Base-by-base conservation (phyloP, 2,113 vertebrate species). In the Chaetodon trifascialis region DNA sequence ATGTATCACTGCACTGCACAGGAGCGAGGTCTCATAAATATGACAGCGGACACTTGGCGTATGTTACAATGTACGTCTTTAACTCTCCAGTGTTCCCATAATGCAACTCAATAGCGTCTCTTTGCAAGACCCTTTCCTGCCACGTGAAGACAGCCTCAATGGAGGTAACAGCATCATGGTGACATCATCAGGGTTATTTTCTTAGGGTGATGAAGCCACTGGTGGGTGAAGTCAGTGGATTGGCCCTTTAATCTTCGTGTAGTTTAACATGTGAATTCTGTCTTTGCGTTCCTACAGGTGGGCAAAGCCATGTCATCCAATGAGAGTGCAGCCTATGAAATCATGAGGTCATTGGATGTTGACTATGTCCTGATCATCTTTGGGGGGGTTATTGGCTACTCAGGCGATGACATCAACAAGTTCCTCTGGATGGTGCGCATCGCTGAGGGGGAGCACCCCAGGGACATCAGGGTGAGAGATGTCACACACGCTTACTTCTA, bases 371-470 rank as follows among this genome's bases (percentile, higher is more conserved):
- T 99, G 65, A 98, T 99, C 86, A 99, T 99, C 90, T 99, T 99
- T 75, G 98, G 98, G 69, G 98, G 98, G 0, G 98, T 99, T 80
- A 99, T 99, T 81, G 98, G 98, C 58, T 99, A 99, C 91, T 99
- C 98, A 16, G 98, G 98, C 12, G 98, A 99, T 16, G 98, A 99
- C 86, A 99, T 99, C 90, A 99, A 99, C 89, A 99, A 99, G 84
- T 99, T 99, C 87, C 95, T 99, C 52, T 99, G 98, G 98, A 99
- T 99, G 98, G 98, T 99, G 90, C 96, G 98, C 87, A 99, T 99
- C 89, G 98, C 98, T 42, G 98, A 99, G 92, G 98, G 98, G 62
- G 98, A 99, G 71, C 98, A 99, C 92, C 98, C 98, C 64, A 97
- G 97, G 94, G 98, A 99, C 89, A 99, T 99, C 88, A 94, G 98